Percentiles rank a stretch among this genome's conserved stretches.
Evolutionary conservation across 2,113 vertebrate genomes (phyloP).

Genomic region (Corythornis madagascariensis): DNA sequence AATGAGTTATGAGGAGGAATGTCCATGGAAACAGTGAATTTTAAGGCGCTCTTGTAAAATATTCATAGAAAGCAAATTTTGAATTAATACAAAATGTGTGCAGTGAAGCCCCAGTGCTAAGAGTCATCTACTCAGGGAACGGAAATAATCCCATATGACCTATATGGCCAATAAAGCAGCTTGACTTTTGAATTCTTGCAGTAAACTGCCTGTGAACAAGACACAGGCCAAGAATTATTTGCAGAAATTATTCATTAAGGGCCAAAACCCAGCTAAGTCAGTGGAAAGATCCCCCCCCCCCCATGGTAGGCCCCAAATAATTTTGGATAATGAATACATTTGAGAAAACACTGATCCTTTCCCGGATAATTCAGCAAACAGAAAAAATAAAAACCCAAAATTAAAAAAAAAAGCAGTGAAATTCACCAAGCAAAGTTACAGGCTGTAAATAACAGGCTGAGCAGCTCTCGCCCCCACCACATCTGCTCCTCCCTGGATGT

Average conservation of each 20-base stretch:
- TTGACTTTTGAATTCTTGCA: slow-evolving; percentile 69
- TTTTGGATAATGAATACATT: slow-evolving; percentile 69
- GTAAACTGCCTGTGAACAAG: slow-evolving; percentile 71
- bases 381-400: not conserved
- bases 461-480: not conserved
- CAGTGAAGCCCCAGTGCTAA: slow-evolving; percentile 41
- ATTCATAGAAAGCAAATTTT: slow-evolving; percentile 70
- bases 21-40: slow-evolving; percentile 55
- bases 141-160: slow-evolving; percentile 63
- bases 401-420: slow-evolving; percentile 6
- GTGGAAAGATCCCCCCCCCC: slow-evolving; percentile 57
- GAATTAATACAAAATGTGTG: slow-evolving; percentile 67
- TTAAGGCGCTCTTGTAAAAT: slow-evolving; percentile 65
- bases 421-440: not conserved
- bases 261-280: slow-evolving; percentile 59
- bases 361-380: slow-evolving; percentile 29
- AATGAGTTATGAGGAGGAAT: slow-evolving; percentile 51
- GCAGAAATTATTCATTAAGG: slow-evolving; percentile 71
- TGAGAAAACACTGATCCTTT: slow-evolving; percentile 59
- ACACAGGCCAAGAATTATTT: slow-evolving; percentile 67
- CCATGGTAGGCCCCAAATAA: slow-evolving; percentile 57
- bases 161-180: slow-evolving; percentile 64
- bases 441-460: not conserved
- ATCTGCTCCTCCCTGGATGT: not conserved
- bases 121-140: slow-evolving; percentile 63